Evolutionary conservation across 2,888 invertebrate species (phyloP), one percentile per base, ranked within the genome.

Genomic region (Agrotis exclamationis): DNA sequence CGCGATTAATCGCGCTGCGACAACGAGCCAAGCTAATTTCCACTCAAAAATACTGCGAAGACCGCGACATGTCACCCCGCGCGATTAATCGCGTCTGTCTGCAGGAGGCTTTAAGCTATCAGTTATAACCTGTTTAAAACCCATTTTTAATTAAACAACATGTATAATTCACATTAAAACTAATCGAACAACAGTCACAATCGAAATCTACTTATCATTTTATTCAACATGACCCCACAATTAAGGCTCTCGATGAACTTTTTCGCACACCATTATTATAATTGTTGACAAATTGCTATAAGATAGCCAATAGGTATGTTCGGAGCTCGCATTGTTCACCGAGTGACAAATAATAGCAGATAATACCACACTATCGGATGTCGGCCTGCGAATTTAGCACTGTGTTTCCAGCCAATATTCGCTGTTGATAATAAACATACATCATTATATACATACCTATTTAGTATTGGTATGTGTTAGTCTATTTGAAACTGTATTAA

Each of bases 351-450:
- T 96, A 95, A 96, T 95, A 92, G 92, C 90, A 93, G 96, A 96
- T 96, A 96, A 95, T 96, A 93, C 94, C 94, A 93, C 93, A 93
- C 89, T 96, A 95, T 96, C 96, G 94, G 93, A 93, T 96, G 94
- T 94, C 93, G 90, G 90, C 87, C 77, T 83, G 89, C 89, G 90
- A 95, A 95, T 96, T 95, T 95, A 95, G 93, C 89, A 93, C 94
- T 94, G 88, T 90, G 94, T 92, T 91, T 90, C 94, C 93, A 93
- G 96, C 95, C 95, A 95, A 95, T 95, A 94, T 95, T 94, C 94
- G 88, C 90, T 87, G 87, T 91, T 91, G 93, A 94, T 95, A 94
- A 95, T 95, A 94, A 95, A 95, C 95, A 93, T 92, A 89, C 89
- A 88, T 92, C 90, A 92, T 87, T 63, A 63, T 33, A 62, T 80